Evolutionary conservation across 2,888 invertebrate species (phyloP), one percentile per base, ranked within the genome.

Genomic region (Drosophila ezoana): DNA sequence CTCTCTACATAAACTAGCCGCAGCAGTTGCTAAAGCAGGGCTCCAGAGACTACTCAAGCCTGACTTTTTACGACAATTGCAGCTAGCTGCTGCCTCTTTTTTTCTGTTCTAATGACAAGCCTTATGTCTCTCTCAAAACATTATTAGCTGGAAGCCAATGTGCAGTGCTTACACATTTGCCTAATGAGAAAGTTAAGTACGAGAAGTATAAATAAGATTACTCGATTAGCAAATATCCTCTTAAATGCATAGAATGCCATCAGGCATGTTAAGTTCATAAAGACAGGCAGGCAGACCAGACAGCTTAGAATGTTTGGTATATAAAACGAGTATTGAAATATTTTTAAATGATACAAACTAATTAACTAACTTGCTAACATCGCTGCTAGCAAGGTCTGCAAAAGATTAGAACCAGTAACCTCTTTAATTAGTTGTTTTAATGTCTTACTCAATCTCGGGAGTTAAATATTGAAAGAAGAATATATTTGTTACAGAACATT

Each of bases 51-150:
- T 32, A 2, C 33, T 73, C 37, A 10, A 28, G 37, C 32, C 51
- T 10, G 41, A 20, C 37, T 41, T 44, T 87, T 89, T 73, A 89
- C 74, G 81, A 80, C 78, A 56, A 9, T 16, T 11, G 3, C 57
- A 43, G 33, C 64, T 57, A 44, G 56, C 47, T 62, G 45, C 35
- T 28, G 28, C 8, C 8, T 52, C 48, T 28, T 56, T 58, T 51
- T 41, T 38, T 37, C 64, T 10, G 8, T 16, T 41, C 41, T 62
- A 79, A 79, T 65, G 64, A 79, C 61, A 58, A 52, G 61, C 64
- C 64, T 59, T 53, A 79, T 75, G 63, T 63, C 59, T 73, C 48
- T 40, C 28, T 73, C 48, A 53, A 47, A 60, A 49, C 69, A 79
- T 67, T 57, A 74, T 79, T 53, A 79, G 56, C 54, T 47, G 28